phyloP scores from a whole-genome alignment of 2,888 invertebrate genomes.

The Rhogogaster chlorosoma region DNA sequence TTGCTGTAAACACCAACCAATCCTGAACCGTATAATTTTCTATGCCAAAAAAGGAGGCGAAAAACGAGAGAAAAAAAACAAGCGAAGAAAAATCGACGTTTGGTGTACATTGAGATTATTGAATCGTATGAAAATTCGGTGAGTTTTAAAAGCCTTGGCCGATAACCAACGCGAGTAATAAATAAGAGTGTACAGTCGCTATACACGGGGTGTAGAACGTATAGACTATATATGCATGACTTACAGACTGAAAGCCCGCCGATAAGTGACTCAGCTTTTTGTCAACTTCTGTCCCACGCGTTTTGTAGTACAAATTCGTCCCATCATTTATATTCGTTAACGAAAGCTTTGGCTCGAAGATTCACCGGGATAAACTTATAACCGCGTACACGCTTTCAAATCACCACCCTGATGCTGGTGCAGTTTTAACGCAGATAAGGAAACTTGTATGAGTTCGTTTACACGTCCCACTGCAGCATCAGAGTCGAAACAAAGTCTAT shows the following conservation, averaged over 20 bases:
- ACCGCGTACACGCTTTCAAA: not conserved
- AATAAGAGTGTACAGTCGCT: conserved; percentile 69
- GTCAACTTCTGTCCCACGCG: conserved; percentile 61
- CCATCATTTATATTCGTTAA: conserved; percentile 58
- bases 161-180: conserved; percentile 62
- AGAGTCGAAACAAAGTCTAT: not conserved
- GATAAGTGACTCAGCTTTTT: conserved; percentile 65
- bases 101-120: not conserved
- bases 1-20: not conserved
- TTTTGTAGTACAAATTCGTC: conserved; percentile 59
- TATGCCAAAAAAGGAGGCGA: not conserved
- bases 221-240: conserved; percentile 7
- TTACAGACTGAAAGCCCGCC: conserved; percentile 60
- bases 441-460: not conserved
- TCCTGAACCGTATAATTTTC: not conserved
- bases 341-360: conserved; percentile 38
- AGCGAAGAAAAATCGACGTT: not conserved
- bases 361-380: conserved; percentile 24
- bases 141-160: not conserved
- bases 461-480: not conserved
- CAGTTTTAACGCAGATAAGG: conserved; percentile 9
- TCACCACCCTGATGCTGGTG: not conserved
- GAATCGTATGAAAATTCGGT: not conserved
- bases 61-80: not conserved
- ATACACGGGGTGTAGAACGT: not conserved